Evolutionary conservation across 2,888 invertebrate species (phyloP).

Genomic region (Synanthedon tipuliformis): DNA sequence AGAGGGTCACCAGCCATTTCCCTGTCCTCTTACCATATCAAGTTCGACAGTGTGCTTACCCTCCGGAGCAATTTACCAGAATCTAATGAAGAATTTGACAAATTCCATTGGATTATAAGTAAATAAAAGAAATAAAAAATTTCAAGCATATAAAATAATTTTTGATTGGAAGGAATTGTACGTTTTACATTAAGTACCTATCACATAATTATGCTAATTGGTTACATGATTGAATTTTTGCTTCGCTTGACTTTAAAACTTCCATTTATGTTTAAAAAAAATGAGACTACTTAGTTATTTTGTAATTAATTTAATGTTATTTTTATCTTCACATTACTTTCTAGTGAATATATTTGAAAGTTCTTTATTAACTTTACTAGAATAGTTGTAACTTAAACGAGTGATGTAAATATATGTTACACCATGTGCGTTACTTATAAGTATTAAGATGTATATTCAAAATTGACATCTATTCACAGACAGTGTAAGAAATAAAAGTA

Average conservation of each 20-base stretch:
- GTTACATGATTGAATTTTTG: no score
- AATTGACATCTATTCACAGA: slow-evolving; percentile 37
- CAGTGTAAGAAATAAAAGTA: slow-evolving; percentile 41
- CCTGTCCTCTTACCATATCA: no score
- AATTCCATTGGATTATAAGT: no score
- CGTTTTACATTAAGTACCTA: no score
- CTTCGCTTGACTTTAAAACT: not conserved
- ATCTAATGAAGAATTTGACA: no score
- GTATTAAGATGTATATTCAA: slow-evolving; percentile 42
- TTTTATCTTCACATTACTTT: slow-evolving; percentile 4
- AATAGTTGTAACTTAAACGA: slow-evolving; percentile 14
- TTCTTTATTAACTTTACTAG: slow-evolving; percentile 7
- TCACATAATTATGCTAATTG: no score
- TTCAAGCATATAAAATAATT: no score
- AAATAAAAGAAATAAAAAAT: no score
- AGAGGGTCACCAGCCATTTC: no score
- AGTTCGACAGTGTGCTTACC: no score
- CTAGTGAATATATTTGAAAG: slow-evolving; percentile 1
- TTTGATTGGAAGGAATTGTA: no score
- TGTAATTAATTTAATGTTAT: not conserved
- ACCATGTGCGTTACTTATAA: slow-evolving; percentile 33
- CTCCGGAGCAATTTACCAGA: no score
- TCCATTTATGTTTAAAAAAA: slow-evolving; percentile 3
- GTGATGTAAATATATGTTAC: slow-evolving; percentile 46
- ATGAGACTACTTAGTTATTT: not conserved